A percentile compares a stretch with the other conserved stretches of the same genome.
Conservation (phyloP, 2,888 invertebrate species). For the Drosophila kuntzei region DNA sequence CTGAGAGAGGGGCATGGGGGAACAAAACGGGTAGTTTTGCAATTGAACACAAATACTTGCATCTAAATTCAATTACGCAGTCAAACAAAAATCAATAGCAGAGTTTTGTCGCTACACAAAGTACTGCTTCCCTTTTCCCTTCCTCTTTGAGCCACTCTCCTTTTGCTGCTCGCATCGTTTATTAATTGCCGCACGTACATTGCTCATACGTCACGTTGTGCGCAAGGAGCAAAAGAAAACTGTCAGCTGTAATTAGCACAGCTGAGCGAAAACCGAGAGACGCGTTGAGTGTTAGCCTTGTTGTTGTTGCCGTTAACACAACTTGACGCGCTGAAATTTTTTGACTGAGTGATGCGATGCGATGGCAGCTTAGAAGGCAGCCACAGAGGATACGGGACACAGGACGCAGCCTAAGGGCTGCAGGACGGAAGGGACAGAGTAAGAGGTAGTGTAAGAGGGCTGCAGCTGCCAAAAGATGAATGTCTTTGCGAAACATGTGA, state of each 20-base stretch:
- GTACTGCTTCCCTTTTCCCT: not conserved
- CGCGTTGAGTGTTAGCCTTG: constrained; percentile 48
- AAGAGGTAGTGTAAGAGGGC: not conserved
- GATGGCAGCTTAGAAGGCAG: constrained; percentile 55
- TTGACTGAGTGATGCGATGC: constrained; percentile 76
- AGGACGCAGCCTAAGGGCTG: constrained; percentile 3
- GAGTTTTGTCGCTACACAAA: constrained; percentile 36
- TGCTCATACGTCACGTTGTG: constrained; percentile 78
- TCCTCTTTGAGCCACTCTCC: not conserved
- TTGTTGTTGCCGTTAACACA: constrained; percentile 62
- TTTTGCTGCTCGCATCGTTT: constrained; percentile 45
- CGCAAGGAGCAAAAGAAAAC: constrained; percentile 61
- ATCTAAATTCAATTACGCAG: constrained; percentile 74
- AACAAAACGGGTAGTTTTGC: constrained; percentile 26
- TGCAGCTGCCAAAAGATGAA: constrained; percentile 61
- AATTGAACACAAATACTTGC: constrained; percentile 61
- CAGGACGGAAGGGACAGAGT: not conserved
- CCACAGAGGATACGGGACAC: constrained; percentile 30
- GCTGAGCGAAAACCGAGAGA: constrained; percentile 62
- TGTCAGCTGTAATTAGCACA: constrained; percentile 80
- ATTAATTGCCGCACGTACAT: constrained; percentile 78
- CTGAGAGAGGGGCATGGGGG: not conserved
- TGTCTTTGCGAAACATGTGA: constrained; percentile 52
- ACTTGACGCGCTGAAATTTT: constrained; percentile 75
- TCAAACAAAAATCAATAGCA: constrained; percentile 73